phyloP scores from a whole-genome alignment of 2,113 vertebrate species.

The Hemiprocne comata region DNA sequence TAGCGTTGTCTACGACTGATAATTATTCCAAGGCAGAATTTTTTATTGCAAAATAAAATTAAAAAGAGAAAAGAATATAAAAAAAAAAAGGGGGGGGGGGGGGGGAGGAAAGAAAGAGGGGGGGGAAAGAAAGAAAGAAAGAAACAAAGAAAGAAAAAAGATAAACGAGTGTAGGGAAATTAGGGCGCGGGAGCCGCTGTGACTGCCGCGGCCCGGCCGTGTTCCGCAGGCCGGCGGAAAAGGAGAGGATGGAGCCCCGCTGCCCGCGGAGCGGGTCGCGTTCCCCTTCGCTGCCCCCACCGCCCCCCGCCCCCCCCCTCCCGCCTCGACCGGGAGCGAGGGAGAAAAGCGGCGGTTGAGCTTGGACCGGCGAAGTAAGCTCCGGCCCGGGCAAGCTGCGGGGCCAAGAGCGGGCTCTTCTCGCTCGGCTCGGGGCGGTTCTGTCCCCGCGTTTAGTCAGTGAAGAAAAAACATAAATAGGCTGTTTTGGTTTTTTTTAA shows the following conservation, averaged over 20 bases:
- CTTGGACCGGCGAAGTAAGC: not conserved
- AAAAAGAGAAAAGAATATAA: not conserved
- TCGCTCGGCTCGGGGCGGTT: not conserved
- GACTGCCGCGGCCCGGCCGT: not conserved
- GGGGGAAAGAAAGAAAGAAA: too few relatives aligned
- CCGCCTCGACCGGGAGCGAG: not conserved
- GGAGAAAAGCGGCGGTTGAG: not conserved
- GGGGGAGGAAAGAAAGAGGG: too few relatives aligned
- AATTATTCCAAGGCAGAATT: constrained; percentile 71
- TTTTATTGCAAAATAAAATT: constrained; percentile 24
- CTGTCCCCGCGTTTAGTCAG: not conserved
- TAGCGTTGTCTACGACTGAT: constrained; percentile 69
- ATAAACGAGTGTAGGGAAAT: not conserved
- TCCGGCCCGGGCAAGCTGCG: not conserved
- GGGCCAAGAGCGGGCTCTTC: not conserved
- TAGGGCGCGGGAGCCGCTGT: not conserved
- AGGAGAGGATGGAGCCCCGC: not conserved
- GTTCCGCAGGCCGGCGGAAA: not conserved
- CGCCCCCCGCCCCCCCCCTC: too few relatives aligned
- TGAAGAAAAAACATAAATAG: not conserved
- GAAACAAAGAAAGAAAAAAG: too few relatives aligned
- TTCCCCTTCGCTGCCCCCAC: not conserved
- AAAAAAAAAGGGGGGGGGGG: not conserved
- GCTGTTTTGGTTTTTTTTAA: not conserved
- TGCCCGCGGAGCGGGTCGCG: not conserved